These are phyloP conservation scores for Gobiocypris rarus DNA, from an alignment of 2,113 vertebrate species.

Conservation along the genomic window DNA sequence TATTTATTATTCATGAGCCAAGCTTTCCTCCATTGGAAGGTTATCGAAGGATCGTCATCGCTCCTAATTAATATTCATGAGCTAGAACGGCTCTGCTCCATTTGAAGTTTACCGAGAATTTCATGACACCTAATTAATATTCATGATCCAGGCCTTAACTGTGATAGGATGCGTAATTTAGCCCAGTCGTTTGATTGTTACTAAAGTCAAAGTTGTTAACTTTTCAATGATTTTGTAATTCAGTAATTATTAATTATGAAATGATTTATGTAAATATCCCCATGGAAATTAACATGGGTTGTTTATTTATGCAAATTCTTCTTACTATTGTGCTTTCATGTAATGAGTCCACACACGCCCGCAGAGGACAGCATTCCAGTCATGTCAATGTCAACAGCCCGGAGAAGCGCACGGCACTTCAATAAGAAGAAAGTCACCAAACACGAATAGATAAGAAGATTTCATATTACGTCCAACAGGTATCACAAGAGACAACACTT, in stretches of 20 bases:
- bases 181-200: background rate
- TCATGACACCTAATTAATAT: background rate
- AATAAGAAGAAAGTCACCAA: background rate
- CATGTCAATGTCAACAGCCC: background rate
- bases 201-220: background rate
- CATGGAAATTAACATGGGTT: background rate
- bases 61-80: background rate
- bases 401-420: background rate
- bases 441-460: background rate
- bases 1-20: background rate
- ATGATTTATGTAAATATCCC: background rate
- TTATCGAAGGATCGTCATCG: background rate
- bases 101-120: background rate
- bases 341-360: slow-evolving; percentile 24
- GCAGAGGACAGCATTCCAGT: slow-evolving; percentile 14
- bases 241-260: background rate
- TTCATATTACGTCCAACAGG: background rate
- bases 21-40: background rate
- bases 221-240: too few relatives aligned
- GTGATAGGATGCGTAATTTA: background rate
- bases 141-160: background rate
- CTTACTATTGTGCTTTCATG: background rate
- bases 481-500: background rate
- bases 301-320: background rate
- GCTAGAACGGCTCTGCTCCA: background rate